Conservation (phyloP, 2,888 invertebrate species). For the Petrophora chlorosata region DNA sequence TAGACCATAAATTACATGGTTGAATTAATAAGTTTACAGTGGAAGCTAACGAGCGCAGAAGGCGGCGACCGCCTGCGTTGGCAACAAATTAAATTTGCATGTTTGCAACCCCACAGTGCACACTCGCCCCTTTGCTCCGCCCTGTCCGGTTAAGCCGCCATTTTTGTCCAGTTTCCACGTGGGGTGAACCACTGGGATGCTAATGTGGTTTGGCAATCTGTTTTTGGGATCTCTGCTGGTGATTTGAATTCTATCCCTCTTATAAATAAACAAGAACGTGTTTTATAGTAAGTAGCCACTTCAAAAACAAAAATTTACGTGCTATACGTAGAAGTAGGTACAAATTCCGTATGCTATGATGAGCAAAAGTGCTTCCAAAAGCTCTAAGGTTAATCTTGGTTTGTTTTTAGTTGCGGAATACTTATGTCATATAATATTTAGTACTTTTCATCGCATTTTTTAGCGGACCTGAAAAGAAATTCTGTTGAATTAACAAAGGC, state of each 20-base stretch:
- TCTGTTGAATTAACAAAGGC: neutral
- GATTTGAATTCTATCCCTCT: constrained; percentile 42
- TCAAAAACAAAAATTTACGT: no score
- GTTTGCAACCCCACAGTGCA: constrained; percentile 65
- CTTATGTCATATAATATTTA: no score
- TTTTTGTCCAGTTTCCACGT: constrained; percentile 49
- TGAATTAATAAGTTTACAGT: constrained; percentile 79
- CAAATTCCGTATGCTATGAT: no score
- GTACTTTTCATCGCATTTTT: no score
- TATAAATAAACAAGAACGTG: no score
- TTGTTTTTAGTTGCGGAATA: no score
- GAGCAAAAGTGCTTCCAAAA: no score
- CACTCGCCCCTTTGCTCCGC: constrained; percentile 51
- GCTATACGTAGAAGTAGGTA: no score
- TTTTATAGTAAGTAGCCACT: no score
- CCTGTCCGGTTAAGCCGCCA: constrained; percentile 57
- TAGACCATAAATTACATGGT: constrained; percentile 71
- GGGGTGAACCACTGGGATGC: constrained; percentile 40
- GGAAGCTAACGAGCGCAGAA: constrained; percentile 67
- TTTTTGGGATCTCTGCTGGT: constrained; percentile 47
- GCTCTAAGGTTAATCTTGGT: no score
- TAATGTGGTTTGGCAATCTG: constrained; percentile 52
- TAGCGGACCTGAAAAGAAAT: neutral
- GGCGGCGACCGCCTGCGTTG: constrained; percentile 65
- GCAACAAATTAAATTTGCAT: constrained; percentile 79